Evolutionary conservation across 2,113 vertebrate genomes (phyloP).

Genomic region (Elachura formosa): DNA sequence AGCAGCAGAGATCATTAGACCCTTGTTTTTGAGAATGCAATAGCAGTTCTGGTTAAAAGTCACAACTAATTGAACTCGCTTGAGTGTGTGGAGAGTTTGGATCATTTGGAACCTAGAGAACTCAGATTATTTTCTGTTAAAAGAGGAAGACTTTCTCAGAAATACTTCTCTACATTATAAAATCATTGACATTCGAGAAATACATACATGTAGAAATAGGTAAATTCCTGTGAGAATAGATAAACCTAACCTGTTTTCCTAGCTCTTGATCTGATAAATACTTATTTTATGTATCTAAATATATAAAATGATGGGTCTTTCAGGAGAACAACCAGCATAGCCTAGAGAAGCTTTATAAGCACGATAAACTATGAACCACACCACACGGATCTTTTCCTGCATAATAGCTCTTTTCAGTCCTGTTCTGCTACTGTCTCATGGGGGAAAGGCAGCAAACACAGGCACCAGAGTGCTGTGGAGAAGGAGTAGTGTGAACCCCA

Average conservation of each 20-base stretch:
- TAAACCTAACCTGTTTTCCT: not conserved
- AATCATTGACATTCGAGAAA: not conserved
- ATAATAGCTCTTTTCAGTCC: not conserved
- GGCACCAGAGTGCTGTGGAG: not conserved
- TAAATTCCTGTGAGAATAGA: not conserved
- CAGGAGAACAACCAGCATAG: not conserved
- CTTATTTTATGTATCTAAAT: not conserved
- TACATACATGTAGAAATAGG: not conserved
- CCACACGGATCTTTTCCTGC: accelerated
- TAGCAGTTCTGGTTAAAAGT: not conserved
- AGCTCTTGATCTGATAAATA: not conserved
- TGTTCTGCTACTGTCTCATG: not conserved
- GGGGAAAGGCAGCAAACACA: not conserved
- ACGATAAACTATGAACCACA: not conserved
- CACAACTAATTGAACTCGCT: not conserved
- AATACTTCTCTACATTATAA: not conserved
- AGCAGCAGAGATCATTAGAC: not conserved
- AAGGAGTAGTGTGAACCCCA: not conserved
- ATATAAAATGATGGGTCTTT: not conserved
- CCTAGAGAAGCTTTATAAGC: not conserved
- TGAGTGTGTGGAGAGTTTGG: not conserved
- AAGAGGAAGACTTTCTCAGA: not conserved
- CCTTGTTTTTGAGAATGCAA: not conserved
- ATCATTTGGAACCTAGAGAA: not conserved
- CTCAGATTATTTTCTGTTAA: not conserved